These are phyloP conservation scores for human (Homo sapiens) DNA, from an alignment of 2,113 vertebrate species.

Conservation along the genomic window DNA sequence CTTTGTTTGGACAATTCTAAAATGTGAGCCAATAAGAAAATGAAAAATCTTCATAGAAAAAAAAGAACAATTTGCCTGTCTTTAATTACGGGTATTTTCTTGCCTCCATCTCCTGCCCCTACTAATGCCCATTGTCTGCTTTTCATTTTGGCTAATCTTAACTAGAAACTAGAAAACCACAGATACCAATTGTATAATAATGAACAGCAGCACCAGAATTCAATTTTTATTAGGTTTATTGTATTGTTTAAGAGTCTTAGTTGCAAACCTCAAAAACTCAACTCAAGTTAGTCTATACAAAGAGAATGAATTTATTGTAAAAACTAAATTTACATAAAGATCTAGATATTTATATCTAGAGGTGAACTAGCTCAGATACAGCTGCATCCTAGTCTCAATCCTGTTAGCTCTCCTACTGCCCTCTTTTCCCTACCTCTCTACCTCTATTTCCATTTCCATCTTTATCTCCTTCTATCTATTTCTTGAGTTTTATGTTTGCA, in stretches of 20 bases:
- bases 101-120: neutral
- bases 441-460: neutral
- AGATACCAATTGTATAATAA: neutral
- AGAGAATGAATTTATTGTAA: neutral
- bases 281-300: neutral
- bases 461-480: neutral
- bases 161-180: neutral
- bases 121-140: neutral
- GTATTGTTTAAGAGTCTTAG: neutral
- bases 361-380: neutral
- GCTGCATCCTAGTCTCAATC: neutral
- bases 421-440: neutral
- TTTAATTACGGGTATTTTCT: neutral
- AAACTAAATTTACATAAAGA: neutral
- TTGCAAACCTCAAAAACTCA: neutral
- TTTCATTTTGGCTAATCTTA: neutral
- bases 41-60: neutral
- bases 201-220: neutral
- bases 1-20: neutral
- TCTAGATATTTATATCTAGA: neutral
- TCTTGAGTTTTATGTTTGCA: neutral
- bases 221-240: neutral
- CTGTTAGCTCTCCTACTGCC: neutral
- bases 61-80: neutral
- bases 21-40: neutral